Base-by-base conservation (phyloP, 2,797 vertebrate species). In the Acipenser transmontanus region DNA sequence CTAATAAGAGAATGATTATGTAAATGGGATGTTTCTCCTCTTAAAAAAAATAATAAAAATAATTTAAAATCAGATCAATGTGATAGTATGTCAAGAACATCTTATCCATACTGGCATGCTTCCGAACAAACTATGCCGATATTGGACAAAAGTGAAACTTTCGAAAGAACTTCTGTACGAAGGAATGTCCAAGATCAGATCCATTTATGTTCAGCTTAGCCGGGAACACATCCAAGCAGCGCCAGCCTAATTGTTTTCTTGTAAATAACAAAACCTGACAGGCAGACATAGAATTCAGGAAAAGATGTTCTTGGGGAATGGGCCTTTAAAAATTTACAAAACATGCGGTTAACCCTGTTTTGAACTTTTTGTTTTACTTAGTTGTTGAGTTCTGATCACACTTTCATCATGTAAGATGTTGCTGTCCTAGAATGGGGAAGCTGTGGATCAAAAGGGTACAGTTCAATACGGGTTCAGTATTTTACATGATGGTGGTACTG, bases 1-100 rank as follows among this genome's bases (percentile, higher is more conserved):
- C 87, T 96, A 98, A 97, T 93, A 94, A 94, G 89, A 89, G 75
- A 62, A 72, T 60, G 69, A 80, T 90, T 92, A 89, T 81, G 65
- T 90, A 93, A 94, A 88, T 81, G 73, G 34, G 34, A 34, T 34
- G 34, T 34, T 34, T 34, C 34, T 82, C 7, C 54, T 65, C 47
- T 48, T 65, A 61, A 34, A 61, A 54, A n/a, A 34, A 50, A 59
- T 68, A 49, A 76, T 70, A 63, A 75, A 69, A 59, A 72, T 72
- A 12, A 8, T 0, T 72, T 64, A 72, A 62, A 61, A 66, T 72
- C 50, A 47, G 73, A 20, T 34, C 34, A 34, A 34, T 4, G 34
- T 34, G 34, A 34, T 34, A 34, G 34, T 34, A 34, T 34, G 34
- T 34, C 34, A 34, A 34, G 34, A 34, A 34, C 34, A 34, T 34